Base-by-base conservation (phyloP, 2,797 vertebrate species). In the Aphelocoma californica region DNA sequence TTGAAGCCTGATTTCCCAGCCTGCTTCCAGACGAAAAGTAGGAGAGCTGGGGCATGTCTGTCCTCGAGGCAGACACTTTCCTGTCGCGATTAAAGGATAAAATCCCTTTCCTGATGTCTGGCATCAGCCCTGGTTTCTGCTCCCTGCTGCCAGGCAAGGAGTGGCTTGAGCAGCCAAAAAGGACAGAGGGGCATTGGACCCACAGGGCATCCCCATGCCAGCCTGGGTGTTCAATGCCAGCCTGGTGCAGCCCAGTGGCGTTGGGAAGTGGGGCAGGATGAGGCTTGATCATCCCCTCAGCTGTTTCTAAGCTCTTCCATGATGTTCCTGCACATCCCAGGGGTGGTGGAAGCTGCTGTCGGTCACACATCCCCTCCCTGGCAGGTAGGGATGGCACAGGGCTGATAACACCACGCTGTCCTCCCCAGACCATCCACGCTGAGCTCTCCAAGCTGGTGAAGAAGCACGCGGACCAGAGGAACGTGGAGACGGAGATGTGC, bases 361-460 rank as follows among this genome's bases (percentile, higher is more conserved):
- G 21, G 70, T 57, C 82, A 7, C 51, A 20, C 18, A 3, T 74
- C 34, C 86, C 66, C 57, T 80, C 32, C 44, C n/a, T 53, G 57
- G 44, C 23, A 14, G 73, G 4, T 44, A 31, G 69, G 69, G 78
- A 3, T 3, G 24, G 53, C 3, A 9, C 5, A 1, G 51, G 53
- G 47, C 66, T 4, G 21, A 2, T 62, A 7, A 54, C 1, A 1
- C 8, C 10, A 0, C 2, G 0, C 29, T 75, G 32, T 58, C 25
- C 38, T 83, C 61, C 62, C 10, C 93, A 99, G 99, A 99, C 99
- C 18, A 99, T 99, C 97, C 99, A 99, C 0, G 98, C 98, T 0
- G 99, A 99, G 97, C 99, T 99, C 48, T 99, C 99, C 3, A 99
- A 99, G 97, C 97, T 99, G 96, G 98, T 99, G 96, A 99, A 99